These are phyloP conservation scores for Petromus typicus DNA, from an alignment of 2,113 vertebrate genomes.

Conservation along the genomic window DNA sequence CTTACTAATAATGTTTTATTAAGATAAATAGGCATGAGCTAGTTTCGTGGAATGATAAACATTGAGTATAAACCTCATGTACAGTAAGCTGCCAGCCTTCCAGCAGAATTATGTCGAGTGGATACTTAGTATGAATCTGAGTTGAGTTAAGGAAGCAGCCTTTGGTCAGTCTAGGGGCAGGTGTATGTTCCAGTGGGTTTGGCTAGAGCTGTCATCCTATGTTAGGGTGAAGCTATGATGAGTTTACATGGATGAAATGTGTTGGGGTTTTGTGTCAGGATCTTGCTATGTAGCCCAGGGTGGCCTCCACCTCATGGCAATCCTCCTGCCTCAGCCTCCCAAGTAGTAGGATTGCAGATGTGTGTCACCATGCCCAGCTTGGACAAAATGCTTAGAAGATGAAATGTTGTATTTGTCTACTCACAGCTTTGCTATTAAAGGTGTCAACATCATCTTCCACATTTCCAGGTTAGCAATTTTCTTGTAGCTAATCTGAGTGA, in stretches of 20 bases:
- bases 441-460: slow-evolving; percentile 67
- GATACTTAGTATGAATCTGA: slow-evolving; percentile 21
- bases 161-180: slow-evolving; percentile 31
- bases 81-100: background rate
- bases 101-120: background rate
- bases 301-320: background rate
- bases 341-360: background rate
- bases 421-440: slow-evolving; percentile 73
- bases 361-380: background rate
- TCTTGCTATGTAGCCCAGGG: background rate
- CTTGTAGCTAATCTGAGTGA: slow-evolving; percentile 49
- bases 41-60: background rate
- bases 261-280: background rate
- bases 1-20: slow-evolving; percentile 37
- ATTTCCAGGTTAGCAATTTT: slow-evolving; percentile 68
- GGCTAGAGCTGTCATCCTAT: slow-evolving; percentile 40
- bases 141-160: background rate
- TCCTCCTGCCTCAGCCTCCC: background rate
- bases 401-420: slow-evolving; percentile 68
- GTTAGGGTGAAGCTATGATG: slow-evolving; percentile 57
- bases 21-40: slow-evolving; percentile 32
- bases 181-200: background rate
- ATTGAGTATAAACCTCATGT: background rate
- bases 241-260: slow-evolving; percentile 69
- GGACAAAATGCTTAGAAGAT: slow-evolving; percentile 66